phyloP scores from a whole-genome alignment of 1,140 invertebrate genomes.

The Patella vulgata region DNA sequence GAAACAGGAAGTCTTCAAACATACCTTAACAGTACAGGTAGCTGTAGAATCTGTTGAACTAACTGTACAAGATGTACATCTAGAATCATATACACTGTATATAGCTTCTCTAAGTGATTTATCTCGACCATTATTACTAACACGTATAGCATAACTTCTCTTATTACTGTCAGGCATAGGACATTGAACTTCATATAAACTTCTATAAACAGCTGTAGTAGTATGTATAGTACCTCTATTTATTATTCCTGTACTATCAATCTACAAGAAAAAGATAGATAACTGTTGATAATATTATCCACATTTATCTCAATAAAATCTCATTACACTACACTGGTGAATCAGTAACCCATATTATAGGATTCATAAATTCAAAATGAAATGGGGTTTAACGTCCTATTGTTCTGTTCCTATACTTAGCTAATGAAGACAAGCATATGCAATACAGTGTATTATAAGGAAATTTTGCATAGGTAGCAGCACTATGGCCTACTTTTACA shows the following conservation, averaged over 20 bases:
- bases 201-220: constrained; percentile 17
- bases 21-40: constrained; percentile 28
- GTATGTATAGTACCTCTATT: not conserved
- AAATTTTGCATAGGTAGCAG: no score
- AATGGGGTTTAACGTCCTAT: no score
- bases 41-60: constrained; percentile 2
- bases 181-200: constrained; percentile 25
- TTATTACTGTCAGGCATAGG: constrained; percentile 8
- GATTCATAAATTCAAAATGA: no score
- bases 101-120: constrained; percentile 16
- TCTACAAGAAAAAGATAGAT: constrained; percentile 16
- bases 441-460: no score
- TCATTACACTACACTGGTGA: no score
- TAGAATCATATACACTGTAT: constrained; percentile 24
- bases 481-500: no score
- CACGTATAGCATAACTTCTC: constrained; percentile 23
- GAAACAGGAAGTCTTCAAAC: no score
- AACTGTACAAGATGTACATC: constrained; percentile 27
- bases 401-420: no score
- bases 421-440: no score
- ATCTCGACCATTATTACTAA: constrained; percentile 28
- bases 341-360: no score
- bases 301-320: no score
- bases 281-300: no score
- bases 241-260: constrained; percentile 16